Percentiles rank a stretch among this genome's conserved stretches.
phyloP scores from a whole-genome alignment of 2,888 invertebrate genomes.

The Synanthedon vespiformis region DNA sequence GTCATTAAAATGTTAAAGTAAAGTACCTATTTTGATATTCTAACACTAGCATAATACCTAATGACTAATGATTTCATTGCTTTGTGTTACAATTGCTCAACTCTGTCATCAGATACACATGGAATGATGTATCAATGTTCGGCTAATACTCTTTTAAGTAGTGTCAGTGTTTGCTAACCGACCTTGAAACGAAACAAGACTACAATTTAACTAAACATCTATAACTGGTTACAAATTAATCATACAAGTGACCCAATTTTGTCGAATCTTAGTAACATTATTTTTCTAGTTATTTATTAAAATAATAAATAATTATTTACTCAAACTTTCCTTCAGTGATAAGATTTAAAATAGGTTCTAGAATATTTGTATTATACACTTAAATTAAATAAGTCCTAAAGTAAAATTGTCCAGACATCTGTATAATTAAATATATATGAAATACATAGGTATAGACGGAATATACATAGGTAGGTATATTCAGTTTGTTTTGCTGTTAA shows the following conservation, averaged over 20 bases:
- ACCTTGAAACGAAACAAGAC: not conserved
- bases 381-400: too few species aligned
- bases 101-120: not conserved
- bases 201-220: not conserved
- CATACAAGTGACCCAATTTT: not conserved
- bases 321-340: too few species aligned
- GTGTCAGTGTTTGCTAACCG: not conserved
- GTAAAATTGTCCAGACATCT: too few species aligned
- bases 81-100: not conserved
- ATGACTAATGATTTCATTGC: not conserved
- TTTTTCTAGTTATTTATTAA: too few species aligned
- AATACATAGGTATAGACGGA: too few species aligned
- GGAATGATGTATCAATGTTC: not conserved
- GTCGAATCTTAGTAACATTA: too few species aligned
- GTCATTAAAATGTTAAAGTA: not conserved
- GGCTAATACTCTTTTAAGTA: not conserved
- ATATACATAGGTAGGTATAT: too few species aligned
- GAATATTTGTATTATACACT: too few species aligned
- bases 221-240: not conserved
- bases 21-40: not conserved
- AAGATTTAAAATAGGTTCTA: too few species aligned
- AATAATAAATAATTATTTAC: too few species aligned
- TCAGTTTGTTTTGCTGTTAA: too few species aligned
- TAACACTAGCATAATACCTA: not conserved
- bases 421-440: too few species aligned